A percentile compares a stretch with the other conserved stretches of the same genome.
phyloP scores from a whole-genome alignment of 2,888 invertebrate genomes.

The Tricholauxania praeusta region DNA sequence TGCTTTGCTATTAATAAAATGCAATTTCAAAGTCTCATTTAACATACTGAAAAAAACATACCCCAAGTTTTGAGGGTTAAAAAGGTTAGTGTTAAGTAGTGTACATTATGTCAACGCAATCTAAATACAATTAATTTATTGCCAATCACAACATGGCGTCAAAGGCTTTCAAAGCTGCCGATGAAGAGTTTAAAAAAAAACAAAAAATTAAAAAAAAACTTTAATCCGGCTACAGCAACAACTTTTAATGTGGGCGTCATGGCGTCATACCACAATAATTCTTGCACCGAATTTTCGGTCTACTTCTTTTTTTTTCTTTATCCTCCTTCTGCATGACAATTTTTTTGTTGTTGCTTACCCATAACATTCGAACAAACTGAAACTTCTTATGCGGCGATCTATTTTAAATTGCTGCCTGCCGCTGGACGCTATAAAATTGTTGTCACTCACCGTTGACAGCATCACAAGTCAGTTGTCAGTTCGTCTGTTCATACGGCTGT shows the following conservation, averaged over 20 bases:
- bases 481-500: conserved; percentile 33
- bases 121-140: conserved; percentile 14
- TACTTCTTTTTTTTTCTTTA: conserved; percentile 21
- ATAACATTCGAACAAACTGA: conserved; percentile 27
- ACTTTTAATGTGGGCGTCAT: conserved; percentile 36
- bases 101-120: too few species aligned
- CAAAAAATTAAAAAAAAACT: background rate
- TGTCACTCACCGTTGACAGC: conserved; percentile 49
- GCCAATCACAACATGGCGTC: conserved; percentile 5
- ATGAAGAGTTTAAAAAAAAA: background rate
- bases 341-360: conserved; percentile 16
- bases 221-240: conserved; percentile 14
- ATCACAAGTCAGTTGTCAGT: conserved; percentile 50
- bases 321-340: conserved; percentile 3
- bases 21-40: too few species aligned
- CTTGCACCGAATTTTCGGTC: conserved; percentile 33
- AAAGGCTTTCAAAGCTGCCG: background rate
- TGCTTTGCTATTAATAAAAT: too few species aligned
- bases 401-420: background rate
- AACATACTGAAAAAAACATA: too few species aligned
- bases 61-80: too few species aligned
- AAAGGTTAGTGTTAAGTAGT: too few species aligned
- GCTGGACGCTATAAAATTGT: conserved; percentile 48
- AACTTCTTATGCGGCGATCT: conserved; percentile 28
- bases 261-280: conserved; percentile 22